A percentile compares a stretch with the other conserved stretches of the same genome.
phyloP scores from a whole-genome alignment of 2,797 vertebrate species.

The Crocodylus rhombifer region DNA sequence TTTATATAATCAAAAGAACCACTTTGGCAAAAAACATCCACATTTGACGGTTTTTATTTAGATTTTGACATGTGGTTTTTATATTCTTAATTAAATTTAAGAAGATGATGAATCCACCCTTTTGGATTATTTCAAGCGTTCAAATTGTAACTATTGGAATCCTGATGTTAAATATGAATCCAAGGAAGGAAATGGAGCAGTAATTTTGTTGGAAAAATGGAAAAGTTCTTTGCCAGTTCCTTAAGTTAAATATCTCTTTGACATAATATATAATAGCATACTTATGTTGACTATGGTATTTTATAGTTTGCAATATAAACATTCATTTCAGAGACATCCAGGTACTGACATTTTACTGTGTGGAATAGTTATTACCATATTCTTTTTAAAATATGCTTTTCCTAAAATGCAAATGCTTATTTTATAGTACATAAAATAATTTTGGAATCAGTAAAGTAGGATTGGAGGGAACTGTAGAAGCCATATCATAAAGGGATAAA shows the following conservation, averaged over 20 bases:
- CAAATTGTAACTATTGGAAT: conserved; percentile 41
- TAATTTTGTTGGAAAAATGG: conserved; percentile 42
- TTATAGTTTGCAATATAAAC: not conserved
- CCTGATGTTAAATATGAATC: conserved; percentile 35
- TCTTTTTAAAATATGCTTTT: not conserved
- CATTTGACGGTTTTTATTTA: conserved; percentile 50
- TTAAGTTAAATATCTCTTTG: conserved; percentile 16
- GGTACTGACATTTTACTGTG: conserved; percentile 25
- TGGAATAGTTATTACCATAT: not conserved
- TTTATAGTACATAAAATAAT: not conserved
- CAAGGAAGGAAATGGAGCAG: conserved; percentile 38
- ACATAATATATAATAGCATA: not conserved
- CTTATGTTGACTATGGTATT: conserved; percentile 17
- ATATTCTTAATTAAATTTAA: conserved; percentile 31
- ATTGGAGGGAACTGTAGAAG: conserved; percentile 17
- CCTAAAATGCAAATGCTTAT: not conserved
- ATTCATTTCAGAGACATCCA: not conserved
- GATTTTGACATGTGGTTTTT: conserved; percentile 18
- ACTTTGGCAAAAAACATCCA: conserved; percentile 12
- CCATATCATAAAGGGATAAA: not conserved
- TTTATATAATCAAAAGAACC: conserved; percentile 20
- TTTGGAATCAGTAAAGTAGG: conserved; percentile 31
- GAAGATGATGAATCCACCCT: not conserved
- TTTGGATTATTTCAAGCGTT: conserved; percentile 26
- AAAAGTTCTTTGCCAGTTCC: conserved; percentile 1